Evolutionary conservation across 2,888 invertebrate genomes (phyloP).

Genomic region (Pycnomerus fuliginosus): DNA sequence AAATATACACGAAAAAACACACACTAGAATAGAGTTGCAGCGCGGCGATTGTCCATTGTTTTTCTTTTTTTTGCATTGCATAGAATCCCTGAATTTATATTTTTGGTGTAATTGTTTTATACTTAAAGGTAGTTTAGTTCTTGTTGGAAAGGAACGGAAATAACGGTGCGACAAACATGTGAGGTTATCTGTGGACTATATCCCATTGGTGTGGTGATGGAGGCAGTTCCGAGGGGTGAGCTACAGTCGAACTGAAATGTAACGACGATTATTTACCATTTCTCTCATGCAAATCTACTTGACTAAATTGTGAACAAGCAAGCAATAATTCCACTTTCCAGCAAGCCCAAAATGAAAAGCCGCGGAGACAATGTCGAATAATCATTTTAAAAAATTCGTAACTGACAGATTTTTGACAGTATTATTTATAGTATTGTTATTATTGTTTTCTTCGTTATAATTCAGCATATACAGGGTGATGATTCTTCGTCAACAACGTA

Average conservation of each 20-base stretch:
- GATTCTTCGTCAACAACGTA: too few relatives aligned
- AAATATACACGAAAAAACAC: conserved; percentile 47
- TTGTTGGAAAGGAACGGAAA: conserved; percentile 18
- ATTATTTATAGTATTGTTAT: too few relatives aligned
- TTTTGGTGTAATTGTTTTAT: conserved; percentile 50
- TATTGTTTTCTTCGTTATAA: too few relatives aligned
- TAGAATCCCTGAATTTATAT: conserved; percentile 52
- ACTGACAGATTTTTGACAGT: too few relatives aligned
- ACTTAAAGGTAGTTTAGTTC: conserved; percentile 23
- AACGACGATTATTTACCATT: conserved; percentile 9
- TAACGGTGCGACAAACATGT: conserved; percentile 30
- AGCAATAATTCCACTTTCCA: too few relatives aligned
- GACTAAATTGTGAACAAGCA: too few relatives aligned
- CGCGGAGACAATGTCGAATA: too few relatives aligned
- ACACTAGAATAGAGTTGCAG: conserved; percentile 42
- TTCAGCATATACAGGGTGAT: too few relatives aligned
- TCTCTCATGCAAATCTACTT: too few relatives aligned
- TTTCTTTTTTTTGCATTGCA: conserved; percentile 42
- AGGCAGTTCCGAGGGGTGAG: conserved; percentile 96
- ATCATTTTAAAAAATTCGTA: too few relatives aligned
- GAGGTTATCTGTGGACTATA: conserved; percentile 46
- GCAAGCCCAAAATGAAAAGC: too few relatives aligned
- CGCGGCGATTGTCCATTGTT: conserved; percentile 40
- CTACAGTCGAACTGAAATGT: conserved; percentile 86
- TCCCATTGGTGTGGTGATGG: conserved; percentile 99